A percentile compares a stretch with the other conserved stretches of the same genome.
Conservation (phyloP, 2,888 invertebrate species). For the Drosophila colorata region DNA sequence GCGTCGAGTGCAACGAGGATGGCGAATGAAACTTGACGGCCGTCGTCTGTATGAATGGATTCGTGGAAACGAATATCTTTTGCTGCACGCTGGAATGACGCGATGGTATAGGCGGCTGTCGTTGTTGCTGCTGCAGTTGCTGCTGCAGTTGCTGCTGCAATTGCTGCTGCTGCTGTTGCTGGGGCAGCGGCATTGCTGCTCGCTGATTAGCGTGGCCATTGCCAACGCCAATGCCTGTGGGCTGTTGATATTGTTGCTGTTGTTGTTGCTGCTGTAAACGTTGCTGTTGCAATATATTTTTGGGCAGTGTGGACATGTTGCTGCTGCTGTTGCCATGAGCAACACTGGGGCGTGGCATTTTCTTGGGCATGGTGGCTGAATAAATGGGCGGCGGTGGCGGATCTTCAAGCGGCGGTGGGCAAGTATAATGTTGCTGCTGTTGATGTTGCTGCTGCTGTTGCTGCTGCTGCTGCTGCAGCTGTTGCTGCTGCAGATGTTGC, state of each 20-base stretch:
- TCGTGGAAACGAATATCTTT: constrained; percentile 85
- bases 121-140: constrained; percentile 66
- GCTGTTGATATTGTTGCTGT: constrained; percentile 73
- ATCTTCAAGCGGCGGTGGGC: constrained; percentile 84
- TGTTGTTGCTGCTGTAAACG: constrained; percentile 67
- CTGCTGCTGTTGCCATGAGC: constrained; percentile 46
- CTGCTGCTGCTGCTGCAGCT: constrained; percentile 56
- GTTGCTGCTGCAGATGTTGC: constrained; percentile 58
- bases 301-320: constrained; percentile 80
- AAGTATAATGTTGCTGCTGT: constrained; percentile 80
- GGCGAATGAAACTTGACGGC: constrained; percentile 83
- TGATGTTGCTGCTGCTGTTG: constrained; percentile 60
- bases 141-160: constrained; percentile 57
- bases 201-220: constrained; percentile 78
- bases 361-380: constrained; percentile 83
- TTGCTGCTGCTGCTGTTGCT: constrained; percentile 53
- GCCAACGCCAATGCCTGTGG: constrained; percentile 56
- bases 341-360: constrained; percentile 57
- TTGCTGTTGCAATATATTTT: constrained; percentile 72
- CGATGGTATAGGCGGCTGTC: constrained; percentile 83
- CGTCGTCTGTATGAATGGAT: constrained; percentile 85
- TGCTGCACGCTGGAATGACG: constrained; percentile 85
- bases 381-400: constrained; percentile 84
- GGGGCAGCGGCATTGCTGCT: constrained; percentile 77
- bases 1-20: constrained; percentile 64